phyloP scores from a whole-genome alignment of 1,140 invertebrate genomes.

The Pseudomyrmex dendroicus region DNA sequence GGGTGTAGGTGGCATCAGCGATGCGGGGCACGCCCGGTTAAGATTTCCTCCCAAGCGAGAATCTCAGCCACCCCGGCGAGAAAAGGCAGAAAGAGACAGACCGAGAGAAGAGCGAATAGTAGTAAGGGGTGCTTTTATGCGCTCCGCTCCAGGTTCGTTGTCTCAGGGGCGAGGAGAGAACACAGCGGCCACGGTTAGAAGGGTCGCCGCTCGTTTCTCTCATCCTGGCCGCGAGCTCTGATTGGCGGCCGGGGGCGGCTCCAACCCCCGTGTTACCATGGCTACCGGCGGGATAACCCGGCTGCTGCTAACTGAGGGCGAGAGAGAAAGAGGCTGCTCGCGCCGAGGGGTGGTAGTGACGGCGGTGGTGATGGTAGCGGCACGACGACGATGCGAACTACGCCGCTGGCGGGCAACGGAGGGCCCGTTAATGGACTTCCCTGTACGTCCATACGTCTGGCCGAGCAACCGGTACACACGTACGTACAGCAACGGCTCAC shows the following conservation, averaged over 20 bases:
- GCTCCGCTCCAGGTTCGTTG: conserved; percentile 29
- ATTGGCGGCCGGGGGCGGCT: conserved; percentile 84
- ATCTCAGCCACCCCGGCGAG: conserved; percentile 82
- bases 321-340: conserved; percentile 38
- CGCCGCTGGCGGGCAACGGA: conserved; percentile 68
- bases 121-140: conserved; percentile 39
- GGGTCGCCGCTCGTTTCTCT: conserved; percentile 84
- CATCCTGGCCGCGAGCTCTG: conserved; percentile 85
- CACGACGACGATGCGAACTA: conserved; percentile 71
- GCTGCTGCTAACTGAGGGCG: conserved; percentile 71
- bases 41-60: conserved; percentile 85
- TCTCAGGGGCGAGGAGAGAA: conserved; percentile 49
- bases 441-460: conserved; percentile 62
- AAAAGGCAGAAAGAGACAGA: conserved; percentile 58
- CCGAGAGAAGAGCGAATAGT: conserved; percentile 52
- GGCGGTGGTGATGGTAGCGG: conserved; percentile 11
- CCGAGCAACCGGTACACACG: conserved; percentile 59
- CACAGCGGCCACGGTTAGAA: conserved; percentile 68
- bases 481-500: conserved; percentile 7
- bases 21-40: conserved; percentile 85
- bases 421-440: conserved; percentile 81
- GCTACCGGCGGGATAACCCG: conserved; percentile 83
- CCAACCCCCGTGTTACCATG: conserved; percentile 85
- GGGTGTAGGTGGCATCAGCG: conserved; percentile 79
- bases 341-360: conserved; percentile 1